Base-by-base conservation (phyloP, 2,113 vertebrate genomes). In the Myiagra hebetior region DNA sequence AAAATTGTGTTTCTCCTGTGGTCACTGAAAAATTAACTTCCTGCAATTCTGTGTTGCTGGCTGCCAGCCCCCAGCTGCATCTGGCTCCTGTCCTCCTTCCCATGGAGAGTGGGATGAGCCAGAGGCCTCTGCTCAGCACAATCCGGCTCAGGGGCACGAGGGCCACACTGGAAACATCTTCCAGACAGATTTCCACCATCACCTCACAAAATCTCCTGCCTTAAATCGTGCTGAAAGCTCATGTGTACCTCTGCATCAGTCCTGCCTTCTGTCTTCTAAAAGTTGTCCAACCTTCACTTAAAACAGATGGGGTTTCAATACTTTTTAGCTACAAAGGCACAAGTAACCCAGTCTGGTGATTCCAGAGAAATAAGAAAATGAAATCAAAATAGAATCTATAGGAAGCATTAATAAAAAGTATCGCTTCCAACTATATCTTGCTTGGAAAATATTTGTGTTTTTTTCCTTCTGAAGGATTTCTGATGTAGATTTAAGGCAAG, bases 1-100 rank as follows among this genome's bases (percentile, higher is more conserved):
- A 8, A 76, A 85, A 64, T 5, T 0, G 1, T 4, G 2, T 81
- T 91, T 89, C 53, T 84, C 33, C 19, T n/a, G 22, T 44, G 63
- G 47, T 63, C 53, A 72, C 75, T 73, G 59, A 85, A 96, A 88
- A 92, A 88, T 85, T n/a, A 72, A 87, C 47, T 59, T 59, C 11
- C 35, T 60, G 23, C 4, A 81, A 8, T 23, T 50, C 44, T 4
- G 3, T 7, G 46, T 4, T 65, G 41, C 27, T 85, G 78, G 39
- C 65, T 88, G 46, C 30, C 60, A 83, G 35, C 27, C 7, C 35
- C 55, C 65, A 75, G 83, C 75, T 89, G 63, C 85, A 44, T 46
- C 81, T 63, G 72, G 41, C 39, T 65, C 39, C 39, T 31, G 15
- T 49, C 65, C 69, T 75, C 7, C 47, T 33, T 26, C 44, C 1